Conservation (phyloP, 2,888 invertebrate species). For the Dione vanillae region DNA sequence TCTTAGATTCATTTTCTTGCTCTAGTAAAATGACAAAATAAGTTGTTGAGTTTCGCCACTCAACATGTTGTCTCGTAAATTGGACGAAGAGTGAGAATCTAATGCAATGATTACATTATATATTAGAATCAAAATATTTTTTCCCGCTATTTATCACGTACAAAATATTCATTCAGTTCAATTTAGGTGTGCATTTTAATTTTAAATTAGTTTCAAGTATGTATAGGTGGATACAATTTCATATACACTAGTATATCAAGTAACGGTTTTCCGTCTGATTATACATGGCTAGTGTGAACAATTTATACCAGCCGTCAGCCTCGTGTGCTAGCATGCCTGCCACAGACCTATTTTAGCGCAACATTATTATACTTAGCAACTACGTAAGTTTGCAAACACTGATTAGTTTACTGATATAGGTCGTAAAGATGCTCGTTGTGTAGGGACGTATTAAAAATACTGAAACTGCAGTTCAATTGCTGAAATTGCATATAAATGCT, state of each 20-base stretch:
- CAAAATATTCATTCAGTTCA: neutral
- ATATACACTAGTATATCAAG: conserved; percentile 22
- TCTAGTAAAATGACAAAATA: too few species aligned
- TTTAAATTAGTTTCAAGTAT: neutral
- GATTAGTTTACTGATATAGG: conserved; percentile 21
- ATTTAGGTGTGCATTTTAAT: neutral
- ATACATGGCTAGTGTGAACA: conserved; percentile 37
- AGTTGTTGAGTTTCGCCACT: too few species aligned
- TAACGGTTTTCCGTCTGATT: conserved; percentile 43
- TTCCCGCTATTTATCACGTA: neutral
- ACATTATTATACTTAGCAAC: conserved; percentile 5
- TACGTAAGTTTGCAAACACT: conserved; percentile 6
- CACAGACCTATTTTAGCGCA: conserved; percentile 34
- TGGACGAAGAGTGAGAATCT: too few species aligned
- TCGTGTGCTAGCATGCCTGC: conserved; percentile 31
- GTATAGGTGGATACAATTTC: conserved; percentile 5
- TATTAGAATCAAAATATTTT: too few species aligned
- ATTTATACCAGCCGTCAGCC: conserved; percentile 33
- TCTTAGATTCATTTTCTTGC: too few species aligned
- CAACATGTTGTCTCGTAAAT: too few species aligned
- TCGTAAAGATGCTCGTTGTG: neutral
- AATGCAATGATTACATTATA: too few species aligned
- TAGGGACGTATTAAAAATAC: neutral
- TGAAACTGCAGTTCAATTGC: neutral
- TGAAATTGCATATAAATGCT: neutral